Evolutionary conservation across 2,888 invertebrate genomes (phyloP).

Genomic region (Hyposoter dolosus): DNA sequence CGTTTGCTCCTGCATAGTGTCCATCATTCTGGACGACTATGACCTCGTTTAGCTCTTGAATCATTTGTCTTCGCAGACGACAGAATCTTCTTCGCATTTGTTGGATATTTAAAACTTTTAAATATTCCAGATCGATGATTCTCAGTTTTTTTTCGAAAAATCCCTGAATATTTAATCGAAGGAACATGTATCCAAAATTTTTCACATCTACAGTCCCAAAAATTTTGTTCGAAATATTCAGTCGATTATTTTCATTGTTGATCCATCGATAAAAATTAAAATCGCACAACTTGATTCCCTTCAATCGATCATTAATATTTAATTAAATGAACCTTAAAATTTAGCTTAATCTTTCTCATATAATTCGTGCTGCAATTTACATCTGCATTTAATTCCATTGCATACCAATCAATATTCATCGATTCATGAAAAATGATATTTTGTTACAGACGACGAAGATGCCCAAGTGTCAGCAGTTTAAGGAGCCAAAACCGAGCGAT

Average conservation of each 20-base stretch:
- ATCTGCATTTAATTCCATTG: not conserved
- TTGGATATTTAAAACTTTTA: not conserved
- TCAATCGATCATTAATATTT: not conserved
- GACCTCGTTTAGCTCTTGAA: constrained; percentile 33
- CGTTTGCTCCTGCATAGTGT: constrained; percentile 65
- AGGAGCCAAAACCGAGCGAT: constrained; percentile 47
- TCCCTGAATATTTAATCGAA: not conserved
- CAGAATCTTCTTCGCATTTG: too few relatives aligned
- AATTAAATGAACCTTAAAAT: not conserved
- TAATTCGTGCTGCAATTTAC: not conserved
- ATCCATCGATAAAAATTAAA: not conserved
- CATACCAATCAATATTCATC: not conserved
- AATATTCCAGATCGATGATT: not conserved
- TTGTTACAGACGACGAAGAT: constrained; percentile 88
- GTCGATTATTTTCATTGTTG: not conserved
- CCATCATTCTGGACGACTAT: constrained; percentile 51
- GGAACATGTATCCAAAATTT: not conserved
- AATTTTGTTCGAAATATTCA: not conserved
- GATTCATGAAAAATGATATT: constrained; percentile 68
- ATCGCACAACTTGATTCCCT: not conserved
- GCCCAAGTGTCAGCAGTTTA: constrained; percentile 89
- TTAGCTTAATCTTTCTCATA: not conserved
- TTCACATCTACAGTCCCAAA: not conserved
- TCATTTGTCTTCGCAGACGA: constrained; percentile 17
- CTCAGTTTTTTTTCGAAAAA: not conserved